Percentiles rank a stretch among this genome's conserved stretches.
phyloP scores from a whole-genome alignment of 2,113 vertebrate species.

The Trinectes maculatus region DNA sequence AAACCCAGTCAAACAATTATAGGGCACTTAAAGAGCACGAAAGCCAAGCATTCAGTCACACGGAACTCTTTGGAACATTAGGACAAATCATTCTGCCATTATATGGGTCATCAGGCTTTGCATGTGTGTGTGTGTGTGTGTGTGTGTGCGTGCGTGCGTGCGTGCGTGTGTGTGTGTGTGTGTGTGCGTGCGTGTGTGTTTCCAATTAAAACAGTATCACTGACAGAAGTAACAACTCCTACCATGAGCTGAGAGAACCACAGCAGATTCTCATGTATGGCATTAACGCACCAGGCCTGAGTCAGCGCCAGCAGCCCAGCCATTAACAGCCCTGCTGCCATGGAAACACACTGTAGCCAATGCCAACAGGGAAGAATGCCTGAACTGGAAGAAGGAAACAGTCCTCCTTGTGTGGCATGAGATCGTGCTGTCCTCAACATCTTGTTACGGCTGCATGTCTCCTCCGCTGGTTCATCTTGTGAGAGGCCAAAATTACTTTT shows the following conservation, averaged over 20 bases:
- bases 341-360: conserved; percentile 70
- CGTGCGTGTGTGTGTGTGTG: too few species aligned
- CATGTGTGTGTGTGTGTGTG: neutral
- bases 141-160: too few species aligned
- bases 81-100: neutral
- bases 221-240: conserved; percentile 31
- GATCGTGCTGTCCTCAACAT: conserved; percentile 12
- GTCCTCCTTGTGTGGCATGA: conserved; percentile 10
- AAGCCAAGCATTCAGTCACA: neutral
- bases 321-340: conserved; percentile 66
- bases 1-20: neutral
- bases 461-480: conserved; percentile 6
- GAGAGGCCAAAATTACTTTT: conserved; percentile 3
- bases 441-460: conserved; percentile 1
- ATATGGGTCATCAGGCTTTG: neutral
- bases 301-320: conserved; percentile 59
- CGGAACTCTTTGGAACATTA: neutral
- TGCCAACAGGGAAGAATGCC: conserved; percentile 30
- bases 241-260: conserved; percentile 82
- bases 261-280: conserved; percentile 80
- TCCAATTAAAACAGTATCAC: conserved; percentile 15
- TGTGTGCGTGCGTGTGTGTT: neutral
- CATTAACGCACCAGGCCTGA: conserved; percentile 74
- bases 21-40: neutral
- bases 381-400: conserved; percentile 41